A percentile compares a stretch with the other conserved stretches of the same genome.
Conservation (phyloP, 2,113 vertebrate genomes). For the Sebastes fasciatus region DNA sequence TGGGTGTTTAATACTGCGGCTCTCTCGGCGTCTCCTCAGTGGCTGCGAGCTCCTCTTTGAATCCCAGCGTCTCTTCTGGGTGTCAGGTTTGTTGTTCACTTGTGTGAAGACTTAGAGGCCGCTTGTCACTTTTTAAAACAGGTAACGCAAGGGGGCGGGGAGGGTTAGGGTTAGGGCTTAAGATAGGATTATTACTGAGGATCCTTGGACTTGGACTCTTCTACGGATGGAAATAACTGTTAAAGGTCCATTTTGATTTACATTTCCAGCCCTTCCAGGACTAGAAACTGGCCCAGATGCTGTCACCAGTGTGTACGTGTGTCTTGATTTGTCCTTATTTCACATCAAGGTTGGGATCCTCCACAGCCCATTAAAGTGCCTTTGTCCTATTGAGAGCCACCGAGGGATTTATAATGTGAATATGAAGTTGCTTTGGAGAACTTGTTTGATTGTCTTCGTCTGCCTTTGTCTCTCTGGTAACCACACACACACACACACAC, state of each 20-base stretch:
- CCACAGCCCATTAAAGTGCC: slow-evolving; percentile 32
- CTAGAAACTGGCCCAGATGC: slow-evolving; percentile 41
- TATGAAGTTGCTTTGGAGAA: slow-evolving; percentile 38
- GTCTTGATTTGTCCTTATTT: slow-evolving; percentile 64
- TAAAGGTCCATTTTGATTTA: slow-evolving; percentile 43
- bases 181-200: slow-evolving; percentile 13
- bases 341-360: slow-evolving; percentile 37
- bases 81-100: slow-evolving; percentile 61
- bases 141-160: not conserved
- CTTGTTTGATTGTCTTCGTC: slow-evolving; percentile 51
- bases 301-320: slow-evolving; percentile 55
- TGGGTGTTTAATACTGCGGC: slow-evolving; percentile 81
- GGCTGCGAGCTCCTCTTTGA: slow-evolving; percentile 66
- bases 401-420: slow-evolving; percentile 43
- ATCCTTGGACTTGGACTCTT: slow-evolving; percentile 9
- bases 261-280: slow-evolving; percentile 26
- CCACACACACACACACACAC: not conserved
- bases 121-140: slow-evolving; percentile 23
- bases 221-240: slow-evolving; percentile 11
- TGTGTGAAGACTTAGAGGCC: slow-evolving; percentile 42
- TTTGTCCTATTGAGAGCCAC: slow-evolving; percentile 38
- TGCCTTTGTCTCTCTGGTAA: slow-evolving; percentile 46
- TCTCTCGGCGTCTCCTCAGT: slow-evolving; percentile 71
- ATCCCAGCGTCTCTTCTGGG: slow-evolving; percentile 50
- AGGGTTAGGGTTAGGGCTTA: slow-evolving; percentile 20